phyloP scores from a whole-genome alignment of 2,113 vertebrate species.

The Tetrax tetrax region DNA sequence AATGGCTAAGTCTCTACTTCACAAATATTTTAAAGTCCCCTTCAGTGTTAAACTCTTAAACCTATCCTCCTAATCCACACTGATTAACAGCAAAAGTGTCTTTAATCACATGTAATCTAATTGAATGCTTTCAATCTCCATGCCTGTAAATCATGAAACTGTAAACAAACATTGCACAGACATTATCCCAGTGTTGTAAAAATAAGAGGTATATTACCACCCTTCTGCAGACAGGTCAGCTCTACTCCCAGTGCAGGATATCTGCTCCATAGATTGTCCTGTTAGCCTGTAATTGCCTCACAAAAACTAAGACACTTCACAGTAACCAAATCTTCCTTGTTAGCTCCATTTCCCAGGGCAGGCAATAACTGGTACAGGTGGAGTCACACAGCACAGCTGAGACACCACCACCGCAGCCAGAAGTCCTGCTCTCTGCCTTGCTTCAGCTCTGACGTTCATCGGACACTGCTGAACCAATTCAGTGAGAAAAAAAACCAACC shows the following conservation, averaged over 20 bases:
- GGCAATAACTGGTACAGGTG: background rate
- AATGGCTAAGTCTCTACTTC: background rate
- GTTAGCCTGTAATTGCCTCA: background rate
- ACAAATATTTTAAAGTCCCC: background rate
- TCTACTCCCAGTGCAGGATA: background rate
- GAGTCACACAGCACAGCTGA: background rate
- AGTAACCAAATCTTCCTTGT: background rate
- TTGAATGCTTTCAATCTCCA: background rate
- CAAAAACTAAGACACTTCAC: background rate
- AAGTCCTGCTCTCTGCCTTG: background rate
- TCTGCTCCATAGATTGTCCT: background rate
- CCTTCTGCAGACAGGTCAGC: background rate
- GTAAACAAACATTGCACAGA: background rate
- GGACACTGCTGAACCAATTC: background rate
- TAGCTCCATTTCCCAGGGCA: background rate
- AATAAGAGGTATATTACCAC: background rate
- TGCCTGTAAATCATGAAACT: background rate
- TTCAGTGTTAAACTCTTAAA: background rate
- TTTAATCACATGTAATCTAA: background rate
- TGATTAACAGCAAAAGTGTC: background rate
- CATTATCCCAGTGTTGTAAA: background rate
- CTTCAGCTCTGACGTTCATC: background rate
- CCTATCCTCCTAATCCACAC: background rate
- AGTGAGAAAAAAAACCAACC: too few species aligned
- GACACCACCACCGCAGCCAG: background rate